Percentiles rank a stretch among this genome's conserved stretches.
Evolutionary conservation across 2,888 invertebrate genomes (phyloP).

Genomic region (Eupeodes luniger): DNA sequence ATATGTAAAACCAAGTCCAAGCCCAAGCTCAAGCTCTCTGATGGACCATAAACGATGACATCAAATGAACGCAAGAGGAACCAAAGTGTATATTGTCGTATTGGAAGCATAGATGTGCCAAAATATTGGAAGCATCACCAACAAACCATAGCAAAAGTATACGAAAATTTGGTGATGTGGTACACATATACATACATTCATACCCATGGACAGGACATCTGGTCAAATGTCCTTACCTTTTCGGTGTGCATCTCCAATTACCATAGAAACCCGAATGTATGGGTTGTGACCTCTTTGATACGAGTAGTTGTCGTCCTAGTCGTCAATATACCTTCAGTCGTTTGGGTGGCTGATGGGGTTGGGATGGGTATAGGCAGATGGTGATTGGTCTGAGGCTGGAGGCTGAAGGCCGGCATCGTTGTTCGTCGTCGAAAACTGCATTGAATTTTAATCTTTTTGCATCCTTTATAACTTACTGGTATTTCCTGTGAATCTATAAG

Average conservation of each 20-base stretch:
- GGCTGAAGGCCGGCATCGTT: background rate
- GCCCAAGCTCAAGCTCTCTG: conserved; percentile 12
- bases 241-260: conserved; percentile 54
- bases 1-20: background rate
- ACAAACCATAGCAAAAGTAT: conserved; percentile 30
- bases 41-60: conserved; percentile 53
- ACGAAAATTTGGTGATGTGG: conserved; percentile 40
- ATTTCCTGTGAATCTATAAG: conserved; percentile 25
- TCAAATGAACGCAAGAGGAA: conserved; percentile 52
- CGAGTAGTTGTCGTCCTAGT: background rate
- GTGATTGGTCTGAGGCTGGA: too few relatives aligned
- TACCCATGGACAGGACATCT: conserved; percentile 60
- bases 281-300: conserved; percentile 24
- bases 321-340: background rate
- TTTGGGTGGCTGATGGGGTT: too few relatives aligned
- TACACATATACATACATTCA: background rate
- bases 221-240: conserved; percentile 68
- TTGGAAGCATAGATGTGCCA: conserved; percentile 18
- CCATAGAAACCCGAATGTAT: conserved; percentile 32
- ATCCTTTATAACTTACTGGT: conserved; percentile 46
- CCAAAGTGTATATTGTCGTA: background rate
- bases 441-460: conserved; percentile 73
- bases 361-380: too few relatives aligned
- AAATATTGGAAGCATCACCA: conserved; percentile 10
- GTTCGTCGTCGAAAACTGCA: conserved; percentile 59